These are phyloP conservation scores for Arbacia lixula DNA, from an alignment of 53 echinoderm and acorn worm species.

Conservation along the genomic window DNA sequence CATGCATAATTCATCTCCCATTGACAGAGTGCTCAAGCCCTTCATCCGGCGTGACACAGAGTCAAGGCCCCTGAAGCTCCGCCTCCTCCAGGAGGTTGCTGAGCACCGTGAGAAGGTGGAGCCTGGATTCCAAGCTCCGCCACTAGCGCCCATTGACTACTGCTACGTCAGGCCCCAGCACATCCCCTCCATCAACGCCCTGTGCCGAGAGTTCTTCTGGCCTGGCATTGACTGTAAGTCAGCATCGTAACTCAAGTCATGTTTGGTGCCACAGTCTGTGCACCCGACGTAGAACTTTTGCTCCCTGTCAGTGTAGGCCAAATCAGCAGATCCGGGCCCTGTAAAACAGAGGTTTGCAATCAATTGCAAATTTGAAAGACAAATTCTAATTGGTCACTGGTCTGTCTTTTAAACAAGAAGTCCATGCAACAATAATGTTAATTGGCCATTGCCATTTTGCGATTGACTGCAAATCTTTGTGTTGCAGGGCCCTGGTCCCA, in stretches of 20 bases:
- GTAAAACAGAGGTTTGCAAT: too few species aligned
- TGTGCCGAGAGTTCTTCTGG: constrained; percentile 99
- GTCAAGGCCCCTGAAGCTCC: constrained; percentile 81
- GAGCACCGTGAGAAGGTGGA: constrained; percentile 68
- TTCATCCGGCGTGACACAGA: constrained; percentile 96
- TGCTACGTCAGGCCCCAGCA: constrained; percentile 95
- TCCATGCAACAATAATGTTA: too few species aligned
- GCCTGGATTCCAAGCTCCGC: constrained; percentile 62
- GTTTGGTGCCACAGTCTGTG: too few species aligned
- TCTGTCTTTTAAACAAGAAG: too few species aligned
- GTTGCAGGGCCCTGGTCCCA: too few species aligned
- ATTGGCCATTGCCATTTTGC: too few species aligned
- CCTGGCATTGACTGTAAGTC: constrained; percentile 98
- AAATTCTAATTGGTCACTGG: too few species aligned
- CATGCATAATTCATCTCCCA: background rate
- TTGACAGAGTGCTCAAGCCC: constrained; percentile 87
- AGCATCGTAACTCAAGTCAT: background rate
- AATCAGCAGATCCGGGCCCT: too few species aligned
- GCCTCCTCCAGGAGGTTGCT: constrained; percentile 83
- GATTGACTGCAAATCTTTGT: too few species aligned
- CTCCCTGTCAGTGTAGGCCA: too few species aligned
- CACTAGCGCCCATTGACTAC: constrained; percentile 91
- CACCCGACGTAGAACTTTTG: too few species aligned
- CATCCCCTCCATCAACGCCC: constrained; percentile 94
- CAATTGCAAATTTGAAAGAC: too few species aligned